These are phyloP conservation scores for Autographa pulchrina DNA, from an alignment of 2,888 invertebrate genomes.

Conservation along the genomic window DNA sequence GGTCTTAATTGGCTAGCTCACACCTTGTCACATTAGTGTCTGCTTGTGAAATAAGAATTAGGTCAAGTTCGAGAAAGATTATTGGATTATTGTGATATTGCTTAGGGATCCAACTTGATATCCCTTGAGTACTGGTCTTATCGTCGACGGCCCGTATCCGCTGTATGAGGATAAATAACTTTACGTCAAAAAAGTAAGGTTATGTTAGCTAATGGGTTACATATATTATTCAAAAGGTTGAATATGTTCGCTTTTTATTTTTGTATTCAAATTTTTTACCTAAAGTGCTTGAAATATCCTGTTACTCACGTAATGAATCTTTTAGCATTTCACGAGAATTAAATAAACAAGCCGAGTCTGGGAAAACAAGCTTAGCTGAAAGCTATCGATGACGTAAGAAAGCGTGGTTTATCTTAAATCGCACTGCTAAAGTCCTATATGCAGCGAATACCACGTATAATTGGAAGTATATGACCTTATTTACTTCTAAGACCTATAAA, in stretches of 20 bases:
- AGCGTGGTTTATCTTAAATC: conserved; percentile 23
- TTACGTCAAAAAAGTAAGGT: neutral
- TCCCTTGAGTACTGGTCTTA: conserved; percentile 35
- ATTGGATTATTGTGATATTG: conserved; percentile 47
- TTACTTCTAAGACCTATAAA: neutral
- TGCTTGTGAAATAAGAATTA: conserved; percentile 46
- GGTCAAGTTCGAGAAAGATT: conserved; percentile 45
- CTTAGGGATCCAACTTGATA: conserved; percentile 29
- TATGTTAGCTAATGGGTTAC: neutral
- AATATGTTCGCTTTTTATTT: neutral
- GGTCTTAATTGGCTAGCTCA: conserved; percentile 57
- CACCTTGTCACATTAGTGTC: conserved; percentile 47
- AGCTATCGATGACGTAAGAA: conserved; percentile 20
- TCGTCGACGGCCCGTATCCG: conserved; percentile 26
- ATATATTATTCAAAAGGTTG: neutral
- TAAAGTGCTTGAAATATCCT: neutral
- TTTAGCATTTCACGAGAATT: conserved; percentile 10
- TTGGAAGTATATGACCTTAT: neutral
- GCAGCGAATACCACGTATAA: conserved; percentile 10
- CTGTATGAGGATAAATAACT: conserved; percentile 26
- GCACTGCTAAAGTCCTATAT: conserved; percentile 17
- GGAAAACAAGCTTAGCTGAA: conserved; percentile 26
- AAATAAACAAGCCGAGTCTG: conserved; percentile 28
- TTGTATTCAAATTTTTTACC: neutral
- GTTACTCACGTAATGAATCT: neutral